Conservation (phyloP, 2,113 vertebrate genomes). For the Cranoglanis bouderius region DNA sequence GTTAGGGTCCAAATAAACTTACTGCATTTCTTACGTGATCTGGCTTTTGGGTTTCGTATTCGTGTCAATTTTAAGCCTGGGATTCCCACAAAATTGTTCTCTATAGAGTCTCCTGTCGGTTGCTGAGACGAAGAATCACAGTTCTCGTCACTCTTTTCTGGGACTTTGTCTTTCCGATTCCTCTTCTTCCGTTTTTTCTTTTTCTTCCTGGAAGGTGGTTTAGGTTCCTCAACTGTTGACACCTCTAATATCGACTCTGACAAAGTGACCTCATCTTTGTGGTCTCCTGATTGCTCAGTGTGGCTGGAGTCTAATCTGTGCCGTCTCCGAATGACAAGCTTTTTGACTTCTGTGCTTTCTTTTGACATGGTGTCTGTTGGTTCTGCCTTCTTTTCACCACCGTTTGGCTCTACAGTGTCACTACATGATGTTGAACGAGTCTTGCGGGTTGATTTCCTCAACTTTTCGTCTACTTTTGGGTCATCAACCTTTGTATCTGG, state of each 20-base stretch:
- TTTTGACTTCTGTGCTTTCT: conserved; percentile 57
- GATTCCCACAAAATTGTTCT: conserved; percentile 61
- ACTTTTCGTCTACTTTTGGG: conserved; percentile 63
- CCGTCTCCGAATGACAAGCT: conserved; percentile 64
- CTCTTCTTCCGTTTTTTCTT: conserved; percentile 62
- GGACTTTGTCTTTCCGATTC: conserved; percentile 67
- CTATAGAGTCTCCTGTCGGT: conserved; percentile 46
- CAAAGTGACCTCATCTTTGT: conserved; percentile 48
- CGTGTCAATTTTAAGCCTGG: conserved; percentile 72
- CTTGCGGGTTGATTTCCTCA: conserved; percentile 49
- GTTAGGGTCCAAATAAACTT: conserved; percentile 76
- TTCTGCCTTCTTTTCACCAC: conserved; percentile 60
- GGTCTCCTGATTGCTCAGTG: conserved; percentile 56
- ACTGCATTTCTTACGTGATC: conserved; percentile 72
- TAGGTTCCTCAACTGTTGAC: conserved; percentile 55
- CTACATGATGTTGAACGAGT: conserved; percentile 53
- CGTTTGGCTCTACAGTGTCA: conserved; percentile 59
- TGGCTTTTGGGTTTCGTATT: conserved; percentile 72
- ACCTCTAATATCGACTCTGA: conserved; percentile 61
- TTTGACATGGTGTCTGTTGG: conserved; percentile 51
- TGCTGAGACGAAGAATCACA: conserved; percentile 33
- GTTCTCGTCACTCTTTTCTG: conserved; percentile 56
- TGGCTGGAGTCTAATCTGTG: conserved; percentile 53
- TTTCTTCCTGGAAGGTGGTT: conserved; percentile 54
- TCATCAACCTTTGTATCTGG: conserved; percentile 63